Conservation (phyloP, 2,113 vertebrate species). For the Craseonycteris thonglongyai region DNA sequence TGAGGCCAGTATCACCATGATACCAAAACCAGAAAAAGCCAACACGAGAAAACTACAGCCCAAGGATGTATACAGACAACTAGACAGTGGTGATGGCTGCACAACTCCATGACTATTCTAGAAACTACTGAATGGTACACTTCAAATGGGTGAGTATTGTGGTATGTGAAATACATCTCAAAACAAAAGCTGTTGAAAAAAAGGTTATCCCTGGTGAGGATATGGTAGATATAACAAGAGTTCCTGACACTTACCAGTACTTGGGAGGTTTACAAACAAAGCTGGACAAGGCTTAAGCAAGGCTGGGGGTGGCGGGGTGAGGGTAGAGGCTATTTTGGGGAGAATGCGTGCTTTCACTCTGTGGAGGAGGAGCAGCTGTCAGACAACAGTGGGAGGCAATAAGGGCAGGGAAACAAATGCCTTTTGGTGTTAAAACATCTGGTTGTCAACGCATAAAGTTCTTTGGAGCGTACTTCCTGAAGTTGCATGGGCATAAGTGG, state of each 20-base stretch:
- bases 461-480: background rate
- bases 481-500: background rate
- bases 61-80: background rate
- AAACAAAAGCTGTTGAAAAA: background rate
- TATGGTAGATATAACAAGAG: background rate
- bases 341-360: background rate
- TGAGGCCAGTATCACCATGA: background rate
- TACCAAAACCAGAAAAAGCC: background rate
- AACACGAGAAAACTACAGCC: background rate
- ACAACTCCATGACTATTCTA: background rate
- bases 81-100: background rate
- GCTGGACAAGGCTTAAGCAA: background rate
- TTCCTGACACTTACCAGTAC: background rate
- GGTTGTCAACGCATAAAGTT: background rate
- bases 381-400: constrained; percentile 7
- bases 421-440: constrained; percentile 5
- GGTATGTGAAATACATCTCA: background rate
- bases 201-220: background rate
- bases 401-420: background rate
- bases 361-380: constrained; percentile 30
- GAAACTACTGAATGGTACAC: background rate
- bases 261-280: background rate
- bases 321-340: background rate
- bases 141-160: background rate
- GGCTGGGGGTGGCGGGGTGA: background rate